Conservation (phyloP, 2,113 vertebrate genomes). For the Anguilla japonica region DNA sequence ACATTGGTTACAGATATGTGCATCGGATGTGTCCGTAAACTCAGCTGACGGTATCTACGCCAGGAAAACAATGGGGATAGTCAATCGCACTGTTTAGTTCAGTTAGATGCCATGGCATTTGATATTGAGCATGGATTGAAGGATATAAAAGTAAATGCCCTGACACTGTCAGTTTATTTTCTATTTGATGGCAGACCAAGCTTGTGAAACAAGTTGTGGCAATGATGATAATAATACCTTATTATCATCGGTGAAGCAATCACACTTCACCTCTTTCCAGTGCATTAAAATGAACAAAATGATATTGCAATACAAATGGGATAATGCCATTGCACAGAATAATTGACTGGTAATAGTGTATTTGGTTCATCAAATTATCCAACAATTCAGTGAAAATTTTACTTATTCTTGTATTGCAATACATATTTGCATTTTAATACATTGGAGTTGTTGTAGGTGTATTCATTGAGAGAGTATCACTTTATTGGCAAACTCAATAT, state of each 20-base stretch:
- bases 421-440: conserved; percentile 16
- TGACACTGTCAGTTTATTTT: not conserved
- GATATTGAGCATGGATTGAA: not conserved
- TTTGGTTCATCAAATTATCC: not conserved
- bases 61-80: too few relatives aligned
- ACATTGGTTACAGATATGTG: too few relatives aligned
- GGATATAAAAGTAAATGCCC: not conserved
- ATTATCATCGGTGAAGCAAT: conserved; percentile 25
- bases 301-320: not conserved
- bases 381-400: not conserved
- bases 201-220: not conserved
- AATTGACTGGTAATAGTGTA: not conserved
- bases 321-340: not conserved
- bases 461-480: conserved; percentile 24
- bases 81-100: too few relatives aligned
- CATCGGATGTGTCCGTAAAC: too few relatives aligned
- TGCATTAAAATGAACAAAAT: conserved; percentile 16
- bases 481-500: conserved; percentile 26
- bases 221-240: conserved; percentile 18
- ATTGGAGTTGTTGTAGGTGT: conserved; percentile 27
- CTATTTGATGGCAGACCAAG: conserved; percentile 13
- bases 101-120: too few relatives aligned
- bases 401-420: conserved; percentile 2
- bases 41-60: not conserved
- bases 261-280: conserved; percentile 24